Conservation (phyloP, 2,888 invertebrate genomes). For the Rhamnusium bicolor region DNA sequence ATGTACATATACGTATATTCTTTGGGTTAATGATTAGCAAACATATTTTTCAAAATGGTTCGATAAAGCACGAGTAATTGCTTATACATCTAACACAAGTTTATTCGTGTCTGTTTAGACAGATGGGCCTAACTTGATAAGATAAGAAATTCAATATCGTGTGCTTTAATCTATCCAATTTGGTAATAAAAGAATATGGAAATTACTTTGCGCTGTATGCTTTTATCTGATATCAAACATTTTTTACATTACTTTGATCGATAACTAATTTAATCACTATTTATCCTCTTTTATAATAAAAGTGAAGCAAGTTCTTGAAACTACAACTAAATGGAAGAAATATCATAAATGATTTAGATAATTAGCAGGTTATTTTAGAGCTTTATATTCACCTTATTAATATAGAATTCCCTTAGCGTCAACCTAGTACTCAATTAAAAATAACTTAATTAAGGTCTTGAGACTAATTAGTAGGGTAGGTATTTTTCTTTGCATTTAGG, state of each 20-base stretch:
- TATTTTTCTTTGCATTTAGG: slow-evolving; percentile 63
- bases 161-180: slow-evolving; percentile 60
- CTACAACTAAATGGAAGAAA: not conserved
- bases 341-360: slow-evolving; percentile 10
- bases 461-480: slow-evolving; percentile 76
- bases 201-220: slow-evolving; percentile 54
- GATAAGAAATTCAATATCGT: slow-evolving; percentile 63
- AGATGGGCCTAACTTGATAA: slow-evolving; percentile 61
- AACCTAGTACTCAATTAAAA: slow-evolving; percentile 72
- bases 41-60: slow-evolving; percentile 39
- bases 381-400: slow-evolving; percentile 6
- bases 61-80: slow-evolving; percentile 42
- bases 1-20: not conserved
- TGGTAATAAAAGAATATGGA: slow-evolving; percentile 62
- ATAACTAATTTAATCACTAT: slow-evolving; percentile 13
- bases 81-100: slow-evolving; percentile 45
- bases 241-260: slow-evolving; percentile 41
- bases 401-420: slow-evolving; percentile 6
- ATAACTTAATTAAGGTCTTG: slow-evolving; percentile 80
- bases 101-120: slow-evolving; percentile 60
- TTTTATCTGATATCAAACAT: slow-evolving; percentile 54
- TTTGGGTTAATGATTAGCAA: slow-evolving; percentile 41
- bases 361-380: slow-evolving; percentile 10
- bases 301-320: not conserved
- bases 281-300: not conserved